Percentiles rank a stretch among this genome's conserved stretches.
Evolutionary conservation across 2,113 vertebrate species (phyloP).

Genomic region (Podocnemis expansa): DNA sequence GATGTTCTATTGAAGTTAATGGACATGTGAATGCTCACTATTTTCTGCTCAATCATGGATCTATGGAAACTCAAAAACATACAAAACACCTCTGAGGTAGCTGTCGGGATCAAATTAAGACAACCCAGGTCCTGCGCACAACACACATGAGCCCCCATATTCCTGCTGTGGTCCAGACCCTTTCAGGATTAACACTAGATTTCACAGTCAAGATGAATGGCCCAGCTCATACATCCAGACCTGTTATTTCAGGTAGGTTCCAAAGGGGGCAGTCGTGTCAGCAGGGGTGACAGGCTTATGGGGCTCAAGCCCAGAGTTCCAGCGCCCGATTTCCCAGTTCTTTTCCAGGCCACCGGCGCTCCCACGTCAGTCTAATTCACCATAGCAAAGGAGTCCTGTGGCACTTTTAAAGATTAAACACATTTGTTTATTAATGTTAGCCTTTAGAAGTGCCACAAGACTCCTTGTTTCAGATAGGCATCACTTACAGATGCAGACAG

Average conservation of each 20-base stretch:
- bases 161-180: neutral
- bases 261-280: no score
- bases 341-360: no score
- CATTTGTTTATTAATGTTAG: no score
- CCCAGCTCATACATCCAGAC: neutral
- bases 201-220: neutral
- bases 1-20: neutral
- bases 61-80: neutral
- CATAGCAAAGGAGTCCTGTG: no score
- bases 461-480: neutral
- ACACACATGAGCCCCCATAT: neutral
- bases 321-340: no score
- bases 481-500: neutral
- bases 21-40: neutral
- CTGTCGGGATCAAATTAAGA: neutral
- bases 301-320: no score
- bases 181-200: neutral
- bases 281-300: no score
- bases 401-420: no score
- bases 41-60: neutral
- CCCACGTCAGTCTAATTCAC: no score
- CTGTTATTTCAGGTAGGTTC: neutral
- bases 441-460: no score
- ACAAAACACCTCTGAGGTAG: neutral
- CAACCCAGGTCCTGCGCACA: neutral